A percentile compares a stretch with the other conserved stretches of the same genome.
Conservation (phyloP, 2,113 vertebrate species). For the Corythoichthys haematopterus region DNA sequence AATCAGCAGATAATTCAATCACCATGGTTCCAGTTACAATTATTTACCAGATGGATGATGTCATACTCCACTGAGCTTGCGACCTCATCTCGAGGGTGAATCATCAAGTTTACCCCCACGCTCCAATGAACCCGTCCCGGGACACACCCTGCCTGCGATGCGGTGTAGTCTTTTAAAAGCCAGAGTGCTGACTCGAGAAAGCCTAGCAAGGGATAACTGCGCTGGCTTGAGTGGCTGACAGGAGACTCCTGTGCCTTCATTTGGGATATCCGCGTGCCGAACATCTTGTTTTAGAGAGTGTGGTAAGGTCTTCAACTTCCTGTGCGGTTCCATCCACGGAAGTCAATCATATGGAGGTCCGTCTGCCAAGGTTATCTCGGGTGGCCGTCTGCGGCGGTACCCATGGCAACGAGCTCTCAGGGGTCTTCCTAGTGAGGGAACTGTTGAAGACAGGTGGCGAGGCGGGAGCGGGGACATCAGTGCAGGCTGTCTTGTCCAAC, state of each 20-base stretch:
- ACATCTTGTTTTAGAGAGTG: background rate
- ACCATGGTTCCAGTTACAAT: background rate
- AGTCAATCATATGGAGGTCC: slow-evolving; percentile 53
- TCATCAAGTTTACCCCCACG: background rate
- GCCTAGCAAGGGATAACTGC: slow-evolving; percentile 38
- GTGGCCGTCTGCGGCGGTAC: slow-evolving; percentile 77
- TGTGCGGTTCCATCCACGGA: background rate
- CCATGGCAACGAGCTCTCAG: slow-evolving; percentile 80
- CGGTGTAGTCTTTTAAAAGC: background rate
- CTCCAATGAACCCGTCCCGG: background rate
- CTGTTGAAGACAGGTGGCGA: slow-evolving; percentile 46
- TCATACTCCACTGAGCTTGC: background rate
- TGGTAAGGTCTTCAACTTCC: background rate
- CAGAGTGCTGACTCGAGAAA: slow-evolving; percentile 64
- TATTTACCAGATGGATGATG: background rate
- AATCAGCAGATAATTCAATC: background rate
- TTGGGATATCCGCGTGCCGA: background rate
- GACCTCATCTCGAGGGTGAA: background rate
- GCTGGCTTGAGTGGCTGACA: background rate
- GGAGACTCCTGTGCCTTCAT: background rate
- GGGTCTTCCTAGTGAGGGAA: slow-evolving; percentile 70
- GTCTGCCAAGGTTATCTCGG: slow-evolving; percentile 57
- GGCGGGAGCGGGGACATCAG: slow-evolving; percentile 6
- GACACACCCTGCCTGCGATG: slow-evolving; percentile 38
- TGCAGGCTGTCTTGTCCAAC: slow-evolving; percentile 60